Conservation (phyloP, 2,888 invertebrate genomes). For the Carterocephalus palaemon region DNA sequence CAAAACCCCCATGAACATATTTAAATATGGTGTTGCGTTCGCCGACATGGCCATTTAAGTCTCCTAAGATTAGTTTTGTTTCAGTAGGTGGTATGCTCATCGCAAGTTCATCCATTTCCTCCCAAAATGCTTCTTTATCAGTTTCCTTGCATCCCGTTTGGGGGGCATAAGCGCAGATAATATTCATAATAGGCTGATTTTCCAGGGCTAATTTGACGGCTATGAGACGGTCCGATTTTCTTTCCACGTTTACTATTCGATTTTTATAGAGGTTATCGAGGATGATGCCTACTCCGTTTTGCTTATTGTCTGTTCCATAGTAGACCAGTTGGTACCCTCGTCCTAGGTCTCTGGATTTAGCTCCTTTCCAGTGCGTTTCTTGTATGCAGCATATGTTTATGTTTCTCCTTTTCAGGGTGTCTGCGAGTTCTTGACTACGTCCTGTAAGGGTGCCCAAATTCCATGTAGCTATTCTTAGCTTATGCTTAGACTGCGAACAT, state of each 20-base stretch:
- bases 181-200: conserved; percentile 12
- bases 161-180: conserved; percentile 24
- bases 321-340: conserved; percentile 21
- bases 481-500: not conserved
- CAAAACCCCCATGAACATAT: not conserved
- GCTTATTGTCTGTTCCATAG: not conserved
- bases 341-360: conserved; percentile 29
- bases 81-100: conserved; percentile 12
- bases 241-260: too few relatives aligned
- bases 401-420: conserved; percentile 17
- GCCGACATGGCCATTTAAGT: conserved; percentile 25
- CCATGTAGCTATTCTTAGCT: conserved; percentile 28
- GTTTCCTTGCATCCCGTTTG: conserved; percentile 4
- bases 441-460: conserved; percentile 31
- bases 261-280: too few relatives aligned
- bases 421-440: conserved; percentile 26
- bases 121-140: conserved; percentile 11
- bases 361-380: conserved; percentile 30
- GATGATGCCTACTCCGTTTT: too few relatives aligned
- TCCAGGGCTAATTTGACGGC: conserved; percentile 17
- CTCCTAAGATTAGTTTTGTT: conserved; percentile 15
- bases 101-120: conserved; percentile 3
- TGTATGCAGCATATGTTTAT: conserved; percentile 30
- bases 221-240: not conserved
- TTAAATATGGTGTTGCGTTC: not conserved